These are phyloP conservation scores for Thripadectes ignobilis DNA, from an alignment of 2,797 vertebrate species.

Conservation along the genomic window DNA sequence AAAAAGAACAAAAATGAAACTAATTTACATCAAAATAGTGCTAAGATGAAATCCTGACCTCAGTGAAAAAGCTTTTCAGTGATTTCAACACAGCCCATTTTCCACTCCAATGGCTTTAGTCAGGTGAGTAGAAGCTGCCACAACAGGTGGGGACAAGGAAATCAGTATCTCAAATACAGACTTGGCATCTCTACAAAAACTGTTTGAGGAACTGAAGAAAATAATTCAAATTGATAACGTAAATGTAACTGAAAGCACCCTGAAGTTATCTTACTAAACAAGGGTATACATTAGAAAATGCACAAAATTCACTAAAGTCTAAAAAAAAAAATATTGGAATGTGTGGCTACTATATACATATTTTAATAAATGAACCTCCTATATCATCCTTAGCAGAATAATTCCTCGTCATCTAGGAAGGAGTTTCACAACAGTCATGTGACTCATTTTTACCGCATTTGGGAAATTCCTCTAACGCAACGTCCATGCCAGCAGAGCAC, in stretches of 20 bases:
- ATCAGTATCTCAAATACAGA: neutral
- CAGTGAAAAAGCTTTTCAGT: neutral
- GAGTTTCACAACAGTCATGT: slow-evolving; percentile 47
- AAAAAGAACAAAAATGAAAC: neutral
- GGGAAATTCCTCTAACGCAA: slow-evolving; percentile 77
- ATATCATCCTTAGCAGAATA: neutral
- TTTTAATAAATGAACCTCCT: neutral
- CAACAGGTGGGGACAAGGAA: neutral
- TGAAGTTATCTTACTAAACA: neutral
- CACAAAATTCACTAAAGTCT: neutral
- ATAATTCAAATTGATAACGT: neutral
- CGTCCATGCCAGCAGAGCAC: neutral
- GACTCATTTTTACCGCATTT: slow-evolving; percentile 57
- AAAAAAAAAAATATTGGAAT: neutral
- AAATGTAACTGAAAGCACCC: neutral
- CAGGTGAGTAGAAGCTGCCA: neutral
- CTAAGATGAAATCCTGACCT: neutral
- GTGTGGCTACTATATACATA: neutral
- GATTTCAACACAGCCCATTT: neutral
- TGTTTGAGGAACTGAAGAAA: neutral
- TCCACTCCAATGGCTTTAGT: neutral
- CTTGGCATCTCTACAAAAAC: neutral
- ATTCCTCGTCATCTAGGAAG: neutral
- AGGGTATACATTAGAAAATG: neutral
- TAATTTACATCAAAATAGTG: neutral